Evolutionary conservation across 2,113 vertebrate genomes (phyloP).

Genomic region (Mormoops blainvillei): DNA sequence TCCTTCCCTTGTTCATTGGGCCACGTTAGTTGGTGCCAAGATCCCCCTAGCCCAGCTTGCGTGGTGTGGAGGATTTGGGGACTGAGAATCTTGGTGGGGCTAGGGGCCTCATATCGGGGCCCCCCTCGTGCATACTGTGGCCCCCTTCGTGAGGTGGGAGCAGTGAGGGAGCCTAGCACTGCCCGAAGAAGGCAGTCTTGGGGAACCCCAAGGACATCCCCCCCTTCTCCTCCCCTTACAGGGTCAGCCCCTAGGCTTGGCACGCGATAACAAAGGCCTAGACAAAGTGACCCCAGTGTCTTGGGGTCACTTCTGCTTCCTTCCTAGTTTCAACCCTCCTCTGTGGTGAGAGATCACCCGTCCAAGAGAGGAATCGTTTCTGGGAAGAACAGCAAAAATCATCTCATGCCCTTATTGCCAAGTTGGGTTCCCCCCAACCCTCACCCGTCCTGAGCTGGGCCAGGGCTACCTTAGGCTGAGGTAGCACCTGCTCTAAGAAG

Average conservation of each 20-base stretch:
- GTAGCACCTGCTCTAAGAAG: neutral
- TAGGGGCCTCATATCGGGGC: neutral
- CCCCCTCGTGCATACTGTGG: neutral
- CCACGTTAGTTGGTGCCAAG: neutral
- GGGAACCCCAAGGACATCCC: neutral
- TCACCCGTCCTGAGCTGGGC: neutral
- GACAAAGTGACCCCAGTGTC: neutral
- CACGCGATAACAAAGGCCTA: neutral
- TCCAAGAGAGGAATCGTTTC: neutral
- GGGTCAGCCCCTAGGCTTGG: neutral
- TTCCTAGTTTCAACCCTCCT: neutral
- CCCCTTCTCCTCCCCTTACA: neutral
- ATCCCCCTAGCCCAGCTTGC: neutral
- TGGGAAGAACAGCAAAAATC: neutral
- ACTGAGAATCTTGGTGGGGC: neutral
- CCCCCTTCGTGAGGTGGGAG: neutral
- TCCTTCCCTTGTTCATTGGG: neutral
- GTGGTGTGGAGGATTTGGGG: too few species aligned
- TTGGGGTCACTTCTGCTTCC: neutral
- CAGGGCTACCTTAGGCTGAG: neutral
- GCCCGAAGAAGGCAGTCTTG: neutral
- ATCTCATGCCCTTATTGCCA: neutral
- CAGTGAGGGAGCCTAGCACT: accelerated
- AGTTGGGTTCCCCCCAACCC: neutral
- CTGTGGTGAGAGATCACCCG: neutral